Evolutionary conservation across 2,888 invertebrate genomes (phyloP).

Genomic region (Stramonita haemastoma): DNA sequence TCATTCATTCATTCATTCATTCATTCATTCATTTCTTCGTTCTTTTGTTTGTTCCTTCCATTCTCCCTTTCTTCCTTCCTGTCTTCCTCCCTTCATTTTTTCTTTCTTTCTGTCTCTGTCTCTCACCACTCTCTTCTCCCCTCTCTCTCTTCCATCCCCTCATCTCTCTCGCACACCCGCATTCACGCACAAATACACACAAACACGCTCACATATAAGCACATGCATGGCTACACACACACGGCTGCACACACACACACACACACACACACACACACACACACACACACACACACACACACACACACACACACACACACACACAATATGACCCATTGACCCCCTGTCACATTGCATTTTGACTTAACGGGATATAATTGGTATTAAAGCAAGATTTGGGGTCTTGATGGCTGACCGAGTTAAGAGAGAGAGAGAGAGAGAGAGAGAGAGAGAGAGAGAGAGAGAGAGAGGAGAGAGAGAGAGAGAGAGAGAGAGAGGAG

Average conservation of each 20-base stretch:
- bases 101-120: background rate
- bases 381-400: too few species aligned
- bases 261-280: background rate
- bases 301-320: background rate
- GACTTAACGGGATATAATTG: too few species aligned
- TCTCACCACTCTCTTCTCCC: background rate
- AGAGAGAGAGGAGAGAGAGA: background rate
- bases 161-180: background rate
- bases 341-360: too few species aligned
- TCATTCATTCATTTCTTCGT: too few species aligned
- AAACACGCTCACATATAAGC: background rate
- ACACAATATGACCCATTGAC: background rate
- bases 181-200: background rate
- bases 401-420: too few species aligned
- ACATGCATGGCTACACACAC: background rate
- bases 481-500: background rate
- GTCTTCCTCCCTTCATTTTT: background rate
- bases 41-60: too few species aligned
- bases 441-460: constrained; percentile 9
- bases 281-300: background rate
- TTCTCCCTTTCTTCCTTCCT: background rate
- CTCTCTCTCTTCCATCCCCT: background rate
- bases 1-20: background rate
- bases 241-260: background rate
- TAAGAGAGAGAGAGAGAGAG: background rate